These are phyloP conservation scores for Tonatia bakeri DNA, from an alignment of 2,113 vertebrate species.

Conservation along the genomic window DNA sequence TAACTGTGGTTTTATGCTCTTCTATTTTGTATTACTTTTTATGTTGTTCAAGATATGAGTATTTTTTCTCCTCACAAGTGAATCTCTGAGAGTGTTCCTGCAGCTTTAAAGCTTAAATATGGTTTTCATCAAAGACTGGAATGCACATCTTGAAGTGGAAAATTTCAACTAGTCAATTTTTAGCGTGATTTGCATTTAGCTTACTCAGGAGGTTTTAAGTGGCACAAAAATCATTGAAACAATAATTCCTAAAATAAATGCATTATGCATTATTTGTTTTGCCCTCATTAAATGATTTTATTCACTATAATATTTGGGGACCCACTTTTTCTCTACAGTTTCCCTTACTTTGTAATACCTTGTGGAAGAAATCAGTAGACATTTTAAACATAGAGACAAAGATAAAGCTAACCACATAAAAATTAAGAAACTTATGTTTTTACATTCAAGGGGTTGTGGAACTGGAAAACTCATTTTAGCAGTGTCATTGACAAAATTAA, in stretches of 20 bases:
- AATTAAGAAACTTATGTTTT: neutral
- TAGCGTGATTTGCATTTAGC: conserved; percentile 56
- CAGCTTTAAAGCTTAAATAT: conserved; percentile 30
- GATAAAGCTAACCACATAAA: neutral
- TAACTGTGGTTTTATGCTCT: neutral
- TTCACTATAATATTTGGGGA: conserved; percentile 2
- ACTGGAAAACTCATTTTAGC: neutral
- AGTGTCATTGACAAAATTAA: neutral
- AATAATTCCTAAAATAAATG: conserved; percentile 46
- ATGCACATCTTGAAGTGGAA: conserved; percentile 28
- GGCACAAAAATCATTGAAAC: conserved; percentile 28
- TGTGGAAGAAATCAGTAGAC: neutral
- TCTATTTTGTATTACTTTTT: neutral
- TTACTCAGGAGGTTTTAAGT: conserved; percentile 58
- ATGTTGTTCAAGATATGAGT: conserved; percentile 1
- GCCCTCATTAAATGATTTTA: conserved; percentile 18
- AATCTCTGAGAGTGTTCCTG: neutral
- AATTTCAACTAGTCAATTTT: conserved; percentile 52
- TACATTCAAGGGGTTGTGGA: neutral
- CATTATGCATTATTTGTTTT: conserved; percentile 50
- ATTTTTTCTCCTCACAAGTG: neutral
- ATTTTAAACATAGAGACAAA: neutral
- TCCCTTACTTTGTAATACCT: conserved; percentile 1
- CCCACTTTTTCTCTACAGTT: neutral
- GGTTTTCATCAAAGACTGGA: conserved; percentile 45